Conservation (phyloP, 2,888 invertebrate genomes). For the Cerastis rubricosa region DNA sequence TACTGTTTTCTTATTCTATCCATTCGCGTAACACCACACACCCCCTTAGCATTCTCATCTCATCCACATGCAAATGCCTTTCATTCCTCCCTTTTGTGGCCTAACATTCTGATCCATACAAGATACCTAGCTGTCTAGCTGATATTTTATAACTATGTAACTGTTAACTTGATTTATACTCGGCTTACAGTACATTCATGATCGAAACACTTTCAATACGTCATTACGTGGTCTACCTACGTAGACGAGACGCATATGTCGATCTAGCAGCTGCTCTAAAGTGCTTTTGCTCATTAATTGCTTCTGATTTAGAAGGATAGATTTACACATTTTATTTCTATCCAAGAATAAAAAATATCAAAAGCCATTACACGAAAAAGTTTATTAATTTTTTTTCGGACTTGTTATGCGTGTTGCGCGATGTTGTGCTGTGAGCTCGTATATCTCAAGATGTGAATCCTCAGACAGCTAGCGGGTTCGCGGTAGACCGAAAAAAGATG, state of each 20-base stretch:
- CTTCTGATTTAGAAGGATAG: background rate
- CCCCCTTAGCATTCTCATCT: too few species aligned
- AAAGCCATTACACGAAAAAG: background rate
- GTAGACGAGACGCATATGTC: background rate
- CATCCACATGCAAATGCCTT: too few species aligned
- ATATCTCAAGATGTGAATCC: background rate
- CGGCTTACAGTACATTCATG: constrained; percentile 25
- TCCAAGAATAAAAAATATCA: background rate
- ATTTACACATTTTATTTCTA: background rate
- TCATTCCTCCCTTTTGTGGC: too few species aligned
- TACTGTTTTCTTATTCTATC: too few species aligned
- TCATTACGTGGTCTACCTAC: constrained; percentile 10
- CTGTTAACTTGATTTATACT: constrained; percentile 29
- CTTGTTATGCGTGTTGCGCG: background rate
- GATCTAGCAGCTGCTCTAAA: constrained; percentile 7
- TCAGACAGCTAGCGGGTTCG: background rate
- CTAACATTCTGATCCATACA: too few species aligned
- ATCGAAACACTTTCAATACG: constrained; percentile 23
- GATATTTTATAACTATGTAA: constrained; percentile 43
- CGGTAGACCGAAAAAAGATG: background rate
- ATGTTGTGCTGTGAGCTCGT: background rate
- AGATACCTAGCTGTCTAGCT: background rate
- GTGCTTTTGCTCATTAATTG: background rate
- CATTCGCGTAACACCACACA: too few species aligned
- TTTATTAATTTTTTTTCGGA: background rate